Base-by-base conservation (phyloP, 1,140 invertebrate genomes). In the Eciton burchellii region DNA sequence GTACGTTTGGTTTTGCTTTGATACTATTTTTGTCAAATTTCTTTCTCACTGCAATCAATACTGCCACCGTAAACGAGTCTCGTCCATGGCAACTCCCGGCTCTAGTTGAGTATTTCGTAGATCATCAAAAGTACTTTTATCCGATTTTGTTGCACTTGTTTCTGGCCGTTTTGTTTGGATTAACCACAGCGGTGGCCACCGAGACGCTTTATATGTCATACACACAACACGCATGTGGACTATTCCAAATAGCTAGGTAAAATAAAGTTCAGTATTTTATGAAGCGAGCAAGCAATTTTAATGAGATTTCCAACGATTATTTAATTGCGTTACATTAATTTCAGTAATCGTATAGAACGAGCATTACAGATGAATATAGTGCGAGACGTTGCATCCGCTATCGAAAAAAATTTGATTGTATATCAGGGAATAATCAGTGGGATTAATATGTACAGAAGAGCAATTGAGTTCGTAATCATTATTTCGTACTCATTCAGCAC, bases 161-260 rank as follows among this genome's bases (percentile, higher is more conserved):
- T 0, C 6, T 82, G 19, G 0, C 24, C 0, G 16, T 9, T 3
- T 0, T 26, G 6, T 12, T 26, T 9, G 66, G 56, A 26, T 0
- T 89, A 3, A 76, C 72, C 0, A 62, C 83, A 0, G 65, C 86
- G 8, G 41, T 77, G 63, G 83, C 84, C 1, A 65, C 84, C 0
- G 88, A 88, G 49, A 63, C 72, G 0, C 62, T 88, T 57, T 54
- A 82, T 21, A 65, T 86, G 59, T 56, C 56, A 29, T 86, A 73
- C 16, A 68, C 71, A 12, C 77, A 84, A 19, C 84, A 88, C 43
- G 60, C 54, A 24, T 88, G 84, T 21, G 74, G 83, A 19, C 72
- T 88, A 56, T 84, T 88, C 52, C 62, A 65, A n/a, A 83, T 89
- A 63, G 52, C 85, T 6, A 65, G 85, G 87, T 89, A 88, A 87